Conservation (phyloP, 2,113 vertebrate species). For the Heliornis fulica region DNA sequence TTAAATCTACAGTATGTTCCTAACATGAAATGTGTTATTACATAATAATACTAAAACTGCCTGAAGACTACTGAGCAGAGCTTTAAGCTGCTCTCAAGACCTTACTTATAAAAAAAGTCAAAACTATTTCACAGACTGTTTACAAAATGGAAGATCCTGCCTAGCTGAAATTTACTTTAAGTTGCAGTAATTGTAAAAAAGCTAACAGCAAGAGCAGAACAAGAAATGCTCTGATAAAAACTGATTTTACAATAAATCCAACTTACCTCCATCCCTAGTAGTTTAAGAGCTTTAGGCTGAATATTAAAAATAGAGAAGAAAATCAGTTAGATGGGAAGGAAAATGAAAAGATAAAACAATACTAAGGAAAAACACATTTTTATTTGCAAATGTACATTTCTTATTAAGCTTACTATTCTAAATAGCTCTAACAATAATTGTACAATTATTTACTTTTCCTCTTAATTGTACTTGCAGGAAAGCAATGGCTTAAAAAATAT, state of each 20-base stretch:
- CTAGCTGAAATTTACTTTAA: not conserved
- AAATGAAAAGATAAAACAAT: not conserved
- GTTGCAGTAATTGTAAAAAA: not conserved
- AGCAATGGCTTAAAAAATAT: not conserved
- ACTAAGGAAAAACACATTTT: not conserved
- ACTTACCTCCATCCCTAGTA: conserved; percentile 96
- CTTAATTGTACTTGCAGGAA: not conserved
- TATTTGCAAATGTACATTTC: not conserved
- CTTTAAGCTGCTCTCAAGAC: not conserved
- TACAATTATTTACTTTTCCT: not conserved
- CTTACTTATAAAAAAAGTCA: not conserved
- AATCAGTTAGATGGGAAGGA: not conserved
- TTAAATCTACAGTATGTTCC: not conserved
- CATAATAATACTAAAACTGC: not conserved
- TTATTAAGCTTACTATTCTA: not conserved
- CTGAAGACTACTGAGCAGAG: not conserved
- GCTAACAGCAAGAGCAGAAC: not conserved
- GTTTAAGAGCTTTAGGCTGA: conserved; percentile 96
- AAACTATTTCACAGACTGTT: not conserved
- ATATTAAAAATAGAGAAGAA: conserved; percentile 35
- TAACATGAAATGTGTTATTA: not conserved
- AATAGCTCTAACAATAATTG: not conserved
- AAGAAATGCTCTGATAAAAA: not conserved
- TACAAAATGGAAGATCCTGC: not conserved
- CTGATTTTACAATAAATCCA: not conserved